Evolutionary conservation across 2,888 invertebrate species (phyloP).

Genomic region (Epinotia ramella): DNA sequence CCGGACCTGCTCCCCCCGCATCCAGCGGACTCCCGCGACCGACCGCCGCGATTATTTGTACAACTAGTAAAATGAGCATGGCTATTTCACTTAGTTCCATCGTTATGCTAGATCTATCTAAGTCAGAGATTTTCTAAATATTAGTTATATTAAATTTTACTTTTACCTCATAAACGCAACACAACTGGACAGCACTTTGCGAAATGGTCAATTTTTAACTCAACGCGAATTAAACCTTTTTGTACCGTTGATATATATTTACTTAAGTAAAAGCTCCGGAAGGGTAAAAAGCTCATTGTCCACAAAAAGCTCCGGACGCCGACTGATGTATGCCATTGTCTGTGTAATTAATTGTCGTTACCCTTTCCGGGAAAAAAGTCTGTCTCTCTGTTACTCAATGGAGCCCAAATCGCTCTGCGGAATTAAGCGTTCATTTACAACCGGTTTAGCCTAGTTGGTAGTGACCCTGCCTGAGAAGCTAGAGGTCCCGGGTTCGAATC

Average conservation of each 20-base stretch:
- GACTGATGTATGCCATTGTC: constrained; percentile 58
- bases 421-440: not conserved
- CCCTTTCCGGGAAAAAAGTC: constrained; percentile 41
- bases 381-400: constrained; percentile 31
- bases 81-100: too few relatives aligned
- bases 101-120: too few relatives aligned
- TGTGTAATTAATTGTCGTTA: constrained; percentile 59
- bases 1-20: too few relatives aligned
- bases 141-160: not conserved
- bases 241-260: constrained; percentile 22
- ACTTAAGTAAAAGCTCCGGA: constrained; percentile 13
- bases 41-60: too few relatives aligned
- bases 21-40: too few relatives aligned
- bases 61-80: too few relatives aligned
- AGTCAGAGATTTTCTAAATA: too few relatives aligned
- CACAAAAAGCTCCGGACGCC: constrained; percentile 49
- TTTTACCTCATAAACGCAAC: not conserved
- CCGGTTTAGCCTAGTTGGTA: not conserved
- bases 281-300: constrained; percentile 49
- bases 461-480: too few relatives aligned
- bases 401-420: not conserved
- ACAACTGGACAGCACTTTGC: not conserved
- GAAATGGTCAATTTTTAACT: constrained; percentile 11
- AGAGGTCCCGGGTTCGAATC: too few relatives aligned
- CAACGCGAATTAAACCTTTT: constrained; percentile 36